These are phyloP conservation scores for Rhopalosiphum padi DNA, from an alignment of 1,140 invertebrate species.

Conservation along the genomic window DNA sequence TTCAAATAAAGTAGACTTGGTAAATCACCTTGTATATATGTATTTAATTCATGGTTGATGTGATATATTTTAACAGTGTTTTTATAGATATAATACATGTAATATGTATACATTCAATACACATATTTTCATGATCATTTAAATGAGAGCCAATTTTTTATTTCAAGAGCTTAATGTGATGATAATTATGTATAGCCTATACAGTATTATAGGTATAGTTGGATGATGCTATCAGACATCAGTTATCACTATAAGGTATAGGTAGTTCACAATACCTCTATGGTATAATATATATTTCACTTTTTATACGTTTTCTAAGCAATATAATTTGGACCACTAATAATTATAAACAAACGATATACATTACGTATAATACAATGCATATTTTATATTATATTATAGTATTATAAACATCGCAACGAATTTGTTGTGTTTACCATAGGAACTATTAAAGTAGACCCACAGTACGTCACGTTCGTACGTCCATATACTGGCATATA, in stretches of 20 bases:
- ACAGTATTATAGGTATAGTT: background rate
- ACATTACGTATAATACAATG: no score
- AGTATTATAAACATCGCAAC: background rate
- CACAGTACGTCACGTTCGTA: background rate
- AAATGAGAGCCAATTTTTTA: background rate
- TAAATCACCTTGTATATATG: background rate
- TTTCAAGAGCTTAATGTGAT: background rate
- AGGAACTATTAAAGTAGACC: background rate
- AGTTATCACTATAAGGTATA: background rate
- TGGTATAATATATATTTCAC: no score
- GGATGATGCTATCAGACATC: background rate
- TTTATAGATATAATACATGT: background rate
- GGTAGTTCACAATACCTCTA: background rate
- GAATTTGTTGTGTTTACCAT: background rate
- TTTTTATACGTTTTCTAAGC: no score
- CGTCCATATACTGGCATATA: background rate
- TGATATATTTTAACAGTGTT: background rate
- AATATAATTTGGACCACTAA: no score
- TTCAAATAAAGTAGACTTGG: no score
- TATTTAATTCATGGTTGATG: background rate
- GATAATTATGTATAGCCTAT: no score
- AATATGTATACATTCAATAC: background rate
- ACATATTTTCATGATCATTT: background rate
- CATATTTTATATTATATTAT: background rate
- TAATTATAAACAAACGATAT: no score